phyloP scores from a whole-genome alignment of 2,888 invertebrate genomes.

The Odontothrips loti region DNA sequence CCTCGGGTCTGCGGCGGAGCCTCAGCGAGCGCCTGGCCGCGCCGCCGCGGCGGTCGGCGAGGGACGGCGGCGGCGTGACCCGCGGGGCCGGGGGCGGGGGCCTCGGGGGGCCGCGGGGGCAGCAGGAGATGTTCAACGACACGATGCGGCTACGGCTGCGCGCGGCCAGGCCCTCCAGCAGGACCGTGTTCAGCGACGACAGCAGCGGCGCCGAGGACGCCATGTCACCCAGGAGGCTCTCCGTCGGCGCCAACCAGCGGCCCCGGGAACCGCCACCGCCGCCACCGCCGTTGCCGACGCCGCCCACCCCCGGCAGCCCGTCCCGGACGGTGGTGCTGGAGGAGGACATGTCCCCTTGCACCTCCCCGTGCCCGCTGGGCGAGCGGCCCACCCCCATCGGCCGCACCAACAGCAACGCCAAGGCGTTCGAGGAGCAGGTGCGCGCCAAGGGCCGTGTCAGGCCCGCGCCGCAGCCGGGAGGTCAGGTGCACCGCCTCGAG shows the following conservation, averaged over 20 bases:
- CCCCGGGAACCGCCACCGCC: slow-evolving; percentile 34
- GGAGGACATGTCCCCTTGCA: slow-evolving; percentile 55
- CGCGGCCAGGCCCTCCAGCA: slow-evolving; percentile 38
- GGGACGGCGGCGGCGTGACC: slow-evolving; percentile 31
- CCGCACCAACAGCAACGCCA: slow-evolving; percentile 16
- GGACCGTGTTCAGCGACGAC: slow-evolving; percentile 29
- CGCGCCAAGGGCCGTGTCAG: not conserved
- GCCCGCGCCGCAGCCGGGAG: not conserved
- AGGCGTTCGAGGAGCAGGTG: slow-evolving; percentile 8
- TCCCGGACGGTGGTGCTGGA: slow-evolving; percentile 27
- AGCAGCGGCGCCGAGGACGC: slow-evolving; percentile 29
- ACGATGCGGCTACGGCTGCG: slow-evolving; percentile 74
- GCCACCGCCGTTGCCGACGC: slow-evolving; percentile 37
- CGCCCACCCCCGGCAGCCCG: slow-evolving; percentile 35
- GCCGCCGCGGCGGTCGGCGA: slow-evolving; percentile 33
- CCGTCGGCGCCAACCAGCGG: slow-evolving; percentile 6
- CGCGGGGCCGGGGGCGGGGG: slow-evolving; percentile 42
- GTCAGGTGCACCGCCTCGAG: slow-evolving; percentile 1
- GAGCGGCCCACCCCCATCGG: slow-evolving; percentile 20
- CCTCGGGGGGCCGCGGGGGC: slow-evolving; percentile 50
- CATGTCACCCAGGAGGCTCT: slow-evolving; percentile 29
- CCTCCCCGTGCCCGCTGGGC: not conserved
- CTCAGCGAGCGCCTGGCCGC: slow-evolving; percentile 44
- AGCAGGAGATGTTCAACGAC: slow-evolving; percentile 59
- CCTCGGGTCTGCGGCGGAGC: slow-evolving; percentile 44